Percentiles rank a stretch among this genome's conserved stretches.
These are phyloP conservation scores for Polydesmus complanatus DNA, from an alignment of 2,888 invertebrate genomes.

Conservation along the genomic window DNA sequence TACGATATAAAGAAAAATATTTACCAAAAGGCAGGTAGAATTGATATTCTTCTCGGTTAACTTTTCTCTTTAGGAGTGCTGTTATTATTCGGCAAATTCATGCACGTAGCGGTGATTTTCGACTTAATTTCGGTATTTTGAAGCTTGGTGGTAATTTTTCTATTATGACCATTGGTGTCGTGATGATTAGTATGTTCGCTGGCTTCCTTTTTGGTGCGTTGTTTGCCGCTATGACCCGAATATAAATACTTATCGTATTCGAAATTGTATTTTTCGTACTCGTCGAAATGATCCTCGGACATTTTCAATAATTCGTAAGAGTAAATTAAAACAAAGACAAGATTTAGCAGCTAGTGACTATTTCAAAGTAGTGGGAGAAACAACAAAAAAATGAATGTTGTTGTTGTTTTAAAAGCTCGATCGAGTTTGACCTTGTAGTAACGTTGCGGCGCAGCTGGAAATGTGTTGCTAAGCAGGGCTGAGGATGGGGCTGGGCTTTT, in stretches of 20 bases:
- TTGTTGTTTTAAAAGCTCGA: too few species aligned
- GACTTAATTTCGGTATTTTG: constrained; percentile 65
- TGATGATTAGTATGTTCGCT: constrained; percentile 76
- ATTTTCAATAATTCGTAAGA: too few species aligned
- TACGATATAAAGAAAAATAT: too few species aligned
- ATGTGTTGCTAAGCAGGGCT: too few species aligned
- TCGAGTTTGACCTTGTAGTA: too few species aligned
- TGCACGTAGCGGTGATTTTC: constrained; percentile 40
- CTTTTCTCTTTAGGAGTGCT: constrained; percentile 10
- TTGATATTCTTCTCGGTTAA: background rate
- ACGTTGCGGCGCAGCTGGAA: too few species aligned
- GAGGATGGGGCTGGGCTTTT: too few species aligned
- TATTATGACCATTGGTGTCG: constrained; percentile 83
- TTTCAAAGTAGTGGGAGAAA: too few species aligned
- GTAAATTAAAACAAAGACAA: too few species aligned
- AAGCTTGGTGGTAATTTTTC: constrained; percentile 75
- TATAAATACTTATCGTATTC: constrained; percentile 81
- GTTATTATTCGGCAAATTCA: constrained; percentile 2
- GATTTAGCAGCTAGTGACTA: too few species aligned
- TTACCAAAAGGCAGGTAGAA: background rate
- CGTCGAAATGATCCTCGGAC: constrained; percentile 74
- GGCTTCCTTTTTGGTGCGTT: constrained; percentile 76
- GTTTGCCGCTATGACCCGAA: constrained; percentile 77
- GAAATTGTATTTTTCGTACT: constrained; percentile 89
- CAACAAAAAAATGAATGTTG: too few species aligned